Conservation (phyloP, 2,888 invertebrate genomes). For the Homarus gammarus region DNA sequence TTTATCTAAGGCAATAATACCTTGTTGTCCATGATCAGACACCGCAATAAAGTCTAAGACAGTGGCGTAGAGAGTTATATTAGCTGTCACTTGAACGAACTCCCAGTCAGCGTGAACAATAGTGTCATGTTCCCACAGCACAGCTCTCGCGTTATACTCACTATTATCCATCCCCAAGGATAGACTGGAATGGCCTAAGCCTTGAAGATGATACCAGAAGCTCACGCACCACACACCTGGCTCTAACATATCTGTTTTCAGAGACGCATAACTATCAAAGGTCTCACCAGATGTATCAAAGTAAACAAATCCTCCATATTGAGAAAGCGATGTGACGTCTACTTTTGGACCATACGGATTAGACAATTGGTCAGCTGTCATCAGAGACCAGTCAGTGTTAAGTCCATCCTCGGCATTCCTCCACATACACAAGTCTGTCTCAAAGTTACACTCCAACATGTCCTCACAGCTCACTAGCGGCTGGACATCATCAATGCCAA, state of each 20-base stretch:
- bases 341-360: conserved; percentile 29
- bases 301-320: conserved; percentile 31
- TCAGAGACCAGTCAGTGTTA: conserved; percentile 35
- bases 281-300: conserved; percentile 11
- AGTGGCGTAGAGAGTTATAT: not conserved
- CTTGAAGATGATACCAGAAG: conserved; percentile 44
- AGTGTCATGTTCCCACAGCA: not conserved
- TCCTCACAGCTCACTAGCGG: conserved; percentile 27
- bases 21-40: conserved; percentile 15
- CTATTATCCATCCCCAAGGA: not conserved
- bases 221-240: conserved; percentile 24
- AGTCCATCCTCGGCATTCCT: conserved; percentile 17
- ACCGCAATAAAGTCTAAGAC: conserved; percentile 2
- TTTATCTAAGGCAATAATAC: conserved; percentile 47
- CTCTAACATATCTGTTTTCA: conserved; percentile 19
- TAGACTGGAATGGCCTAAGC: not conserved
- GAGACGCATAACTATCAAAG: not conserved
- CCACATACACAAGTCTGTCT: conserved; percentile 42
- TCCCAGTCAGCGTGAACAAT: conserved; percentile 30
- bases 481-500: conserved; percentile 42
- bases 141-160: not conserved
- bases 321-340: conserved; percentile 27
- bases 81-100: conserved; percentile 22
- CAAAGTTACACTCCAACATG: conserved; percentile 39
- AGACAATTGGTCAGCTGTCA: conserved; percentile 4